Percentiles rank a stretch among this genome's conserved stretches.
These are phyloP conservation scores for Sebastes nivosus DNA, from an alignment of 2,797 vertebrate genomes.

Conservation along the genomic window DNA sequence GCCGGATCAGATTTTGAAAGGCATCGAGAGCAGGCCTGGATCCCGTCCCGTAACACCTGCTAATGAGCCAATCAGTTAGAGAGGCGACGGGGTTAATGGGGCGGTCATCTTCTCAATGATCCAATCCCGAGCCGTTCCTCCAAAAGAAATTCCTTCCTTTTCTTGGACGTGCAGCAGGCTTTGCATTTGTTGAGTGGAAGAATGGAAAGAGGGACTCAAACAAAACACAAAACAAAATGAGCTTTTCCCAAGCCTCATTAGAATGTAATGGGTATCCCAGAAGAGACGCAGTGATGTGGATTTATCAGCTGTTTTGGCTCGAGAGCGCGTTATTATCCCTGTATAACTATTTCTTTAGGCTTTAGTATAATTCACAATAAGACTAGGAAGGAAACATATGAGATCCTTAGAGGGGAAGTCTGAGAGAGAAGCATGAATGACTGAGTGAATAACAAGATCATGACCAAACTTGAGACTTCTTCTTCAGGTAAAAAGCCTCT, in stretches of 20 bases:
- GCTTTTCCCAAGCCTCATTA: slow-evolving; percentile 62
- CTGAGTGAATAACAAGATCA: slow-evolving; percentile 34
- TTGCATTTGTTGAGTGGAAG: slow-evolving; percentile 43
- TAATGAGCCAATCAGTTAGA: slow-evolving; percentile 77
- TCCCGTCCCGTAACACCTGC: slow-evolving; percentile 75
- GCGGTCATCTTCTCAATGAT: slow-evolving; percentile 33
- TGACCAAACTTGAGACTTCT: slow-evolving; percentile 5
- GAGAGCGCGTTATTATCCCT: slow-evolving; percentile 32
- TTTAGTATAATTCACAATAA: neutral
- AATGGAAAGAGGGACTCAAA: slow-evolving; percentile 40
- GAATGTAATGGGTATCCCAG: slow-evolving; percentile 46
- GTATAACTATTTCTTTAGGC: slow-evolving; percentile 14
- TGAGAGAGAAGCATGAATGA: slow-evolving; percentile 5
- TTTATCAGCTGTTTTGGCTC: slow-evolving; percentile 41
- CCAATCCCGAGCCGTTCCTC: slow-evolving; percentile 36
- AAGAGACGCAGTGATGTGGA: slow-evolving; percentile 31
- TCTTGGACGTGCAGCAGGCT: slow-evolving; percentile 32
- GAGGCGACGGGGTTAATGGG: slow-evolving; percentile 53
- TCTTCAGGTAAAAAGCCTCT: slow-evolving; percentile 31
- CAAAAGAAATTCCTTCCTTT: slow-evolving; percentile 59
- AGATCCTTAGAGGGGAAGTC: neutral
- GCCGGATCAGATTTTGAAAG: slow-evolving; percentile 60
- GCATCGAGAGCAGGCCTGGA: slow-evolving; percentile 47
- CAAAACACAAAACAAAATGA: slow-evolving; percentile 43
- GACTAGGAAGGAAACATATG: slow-evolving; percentile 5